Evolutionary conservation across 2,888 invertebrate species (phyloP).

Genomic region (Deladenus siricidicola): DNA sequence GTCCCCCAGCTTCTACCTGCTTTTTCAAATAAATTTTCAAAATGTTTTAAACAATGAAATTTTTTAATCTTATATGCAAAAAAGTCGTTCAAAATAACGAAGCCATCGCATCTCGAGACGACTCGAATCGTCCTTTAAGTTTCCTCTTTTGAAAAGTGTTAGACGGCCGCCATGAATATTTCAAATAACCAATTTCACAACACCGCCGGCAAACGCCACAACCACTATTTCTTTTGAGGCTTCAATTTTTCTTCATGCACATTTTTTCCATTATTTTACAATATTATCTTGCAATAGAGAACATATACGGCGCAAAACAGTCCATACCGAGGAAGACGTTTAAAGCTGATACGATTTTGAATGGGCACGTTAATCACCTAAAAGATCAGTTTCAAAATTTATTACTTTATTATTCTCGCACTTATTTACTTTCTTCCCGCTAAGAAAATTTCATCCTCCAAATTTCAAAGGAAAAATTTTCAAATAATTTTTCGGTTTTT

Average conservation of each 20-base stretch:
- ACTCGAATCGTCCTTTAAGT: too few species aligned
- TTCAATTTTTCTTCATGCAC: neutral
- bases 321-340: constrained; percentile 2
- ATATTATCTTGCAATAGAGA: neutral
- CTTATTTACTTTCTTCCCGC: too few species aligned
- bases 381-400: neutral
- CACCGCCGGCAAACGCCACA: neutral
- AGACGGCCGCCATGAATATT: neutral
- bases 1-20: too few species aligned
- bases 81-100: too few species aligned
- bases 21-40: too few species aligned
- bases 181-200: neutral
- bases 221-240: neutral
- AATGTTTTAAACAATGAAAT: too few species aligned
- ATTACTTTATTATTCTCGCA: neutral
- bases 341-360: constrained; percentile 7
- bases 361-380: constrained; percentile 2
- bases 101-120: too few species aligned
- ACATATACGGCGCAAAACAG: neutral
- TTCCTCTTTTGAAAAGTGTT: too few species aligned
- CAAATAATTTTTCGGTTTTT: too few species aligned
- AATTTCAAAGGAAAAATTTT: too few species aligned
- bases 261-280: neutral
- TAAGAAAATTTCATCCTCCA: too few species aligned
- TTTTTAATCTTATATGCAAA: too few species aligned